Evolutionary conservation across 2,888 invertebrate genomes (phyloP), one percentile per base, ranked within the genome.

Genomic region (Noctuana brunneofusca): DNA sequence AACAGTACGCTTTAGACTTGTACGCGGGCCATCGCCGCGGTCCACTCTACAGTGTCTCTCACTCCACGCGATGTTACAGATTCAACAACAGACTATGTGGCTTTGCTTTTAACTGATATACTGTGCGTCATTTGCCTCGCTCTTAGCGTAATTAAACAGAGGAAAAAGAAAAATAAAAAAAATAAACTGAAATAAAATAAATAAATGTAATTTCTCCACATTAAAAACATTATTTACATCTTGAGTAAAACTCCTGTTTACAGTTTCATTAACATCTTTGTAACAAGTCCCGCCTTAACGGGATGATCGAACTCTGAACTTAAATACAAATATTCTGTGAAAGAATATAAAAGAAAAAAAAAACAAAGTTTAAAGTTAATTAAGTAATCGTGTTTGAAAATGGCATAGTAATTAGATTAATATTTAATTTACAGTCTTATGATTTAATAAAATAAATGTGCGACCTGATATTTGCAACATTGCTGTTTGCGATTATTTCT

Each of bases 181-280:
- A 77, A 73, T 75, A 73, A 76, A 76, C 71, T 69, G 71, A 89
- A 87, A 86, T 87, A 84, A 89, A 88, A 87, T 89, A 88, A 91
- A 89, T 87, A 87, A 87, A 86, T 90, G 86, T 90, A 91, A 90
- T 81, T 81, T 82, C 83, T 80, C 71, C 75, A 82, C 81, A 82
- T 79, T 80, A 82, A 83, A 80, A 85, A 86, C 84, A 86, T 27
- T 89, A 90, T 91, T 90, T 90, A 91, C 90, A 91, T 79, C 76
- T 80, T 81, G 84, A 86, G 84, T 87, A 85, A 79, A 73, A 74
- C 79, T 79, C 48, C 38, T 76, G 75, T 74, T 66, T 78, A 79
- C 71, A 75, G 76, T 73, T 73, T 74, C 57, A 49, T 22, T 76
- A 79, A 81, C 76, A 79, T 79, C 73, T 81, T 79, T 78, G 79